Evolutionary conservation across 2,797 vertebrate species (phyloP).

Genomic region (Parauchenoglanis punctatus): DNA sequence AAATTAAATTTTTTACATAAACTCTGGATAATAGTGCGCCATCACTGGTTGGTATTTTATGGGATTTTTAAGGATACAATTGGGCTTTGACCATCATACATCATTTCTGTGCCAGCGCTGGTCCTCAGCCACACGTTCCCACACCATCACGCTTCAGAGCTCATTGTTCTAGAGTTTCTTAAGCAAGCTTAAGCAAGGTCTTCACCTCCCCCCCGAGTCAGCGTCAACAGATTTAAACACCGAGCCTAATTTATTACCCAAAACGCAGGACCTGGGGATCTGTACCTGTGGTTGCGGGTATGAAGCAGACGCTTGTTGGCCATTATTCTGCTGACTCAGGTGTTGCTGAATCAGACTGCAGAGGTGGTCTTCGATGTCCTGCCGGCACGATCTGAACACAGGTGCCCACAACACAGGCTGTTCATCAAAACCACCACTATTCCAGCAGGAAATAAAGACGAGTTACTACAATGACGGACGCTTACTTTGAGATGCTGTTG

Average conservation of each 20-base stretch:
- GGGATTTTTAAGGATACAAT: neutral
- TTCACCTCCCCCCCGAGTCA: neutral
- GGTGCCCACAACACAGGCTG: neutral
- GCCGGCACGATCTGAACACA: constrained; percentile 83
- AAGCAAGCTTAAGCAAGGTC: too few species aligned
- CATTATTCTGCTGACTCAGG: constrained; percentile 76
- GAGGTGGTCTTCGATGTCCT: constrained; percentile 94
- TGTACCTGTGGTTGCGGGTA: constrained; percentile 87
- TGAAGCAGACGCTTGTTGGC: constrained; percentile 76
- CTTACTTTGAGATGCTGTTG: constrained; percentile 94
- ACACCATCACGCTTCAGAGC: neutral
- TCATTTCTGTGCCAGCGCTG: neutral
- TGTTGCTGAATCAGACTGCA: constrained; percentile 84
- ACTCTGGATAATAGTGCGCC: neutral
- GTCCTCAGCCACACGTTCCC: neutral
- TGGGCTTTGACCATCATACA: neutral
- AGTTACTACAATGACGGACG: neutral
- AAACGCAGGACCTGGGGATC: neutral
- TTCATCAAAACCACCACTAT: neutral
- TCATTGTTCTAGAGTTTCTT: neutral
- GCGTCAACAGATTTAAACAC: neutral
- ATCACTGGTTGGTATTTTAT: neutral
- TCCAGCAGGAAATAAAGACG: neutral
- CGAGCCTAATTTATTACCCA: neutral
- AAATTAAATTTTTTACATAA: neutral